phyloP scores from a whole-genome alignment of 2,113 vertebrate genomes.

The Anas platyrhynchos region DNA sequence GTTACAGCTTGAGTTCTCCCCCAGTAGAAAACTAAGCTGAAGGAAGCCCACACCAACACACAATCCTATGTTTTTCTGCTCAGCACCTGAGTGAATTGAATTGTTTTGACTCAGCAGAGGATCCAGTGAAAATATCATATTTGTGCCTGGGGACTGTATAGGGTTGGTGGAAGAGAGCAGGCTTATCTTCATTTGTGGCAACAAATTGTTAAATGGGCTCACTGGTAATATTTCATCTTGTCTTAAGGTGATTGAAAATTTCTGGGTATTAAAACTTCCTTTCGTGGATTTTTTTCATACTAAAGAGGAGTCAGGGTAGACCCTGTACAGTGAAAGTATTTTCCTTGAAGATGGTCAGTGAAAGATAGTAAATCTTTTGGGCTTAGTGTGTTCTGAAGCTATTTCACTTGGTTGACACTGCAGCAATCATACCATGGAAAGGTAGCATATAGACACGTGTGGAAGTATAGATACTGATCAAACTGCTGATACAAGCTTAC shows the following conservation, averaged over 20 bases:
- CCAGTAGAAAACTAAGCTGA: neutral
- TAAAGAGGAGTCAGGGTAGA: neutral
- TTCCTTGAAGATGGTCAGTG: neutral
- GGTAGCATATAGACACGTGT: accelerated
- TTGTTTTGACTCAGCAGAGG: neutral
- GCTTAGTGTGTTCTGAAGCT: neutral
- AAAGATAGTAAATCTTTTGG: neutral
- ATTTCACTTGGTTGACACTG: accelerated
- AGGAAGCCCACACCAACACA: neutral
- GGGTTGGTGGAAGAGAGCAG: neutral
- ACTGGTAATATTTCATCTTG: neutral
- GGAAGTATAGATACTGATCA: neutral
- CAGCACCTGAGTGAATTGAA: neutral
- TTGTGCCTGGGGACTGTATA: neutral
- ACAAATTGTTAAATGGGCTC: neutral
- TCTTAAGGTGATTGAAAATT: neutral
- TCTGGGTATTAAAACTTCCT: neutral
- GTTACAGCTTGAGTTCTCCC: neutral
- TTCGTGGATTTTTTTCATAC: neutral
- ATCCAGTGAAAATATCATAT: neutral
- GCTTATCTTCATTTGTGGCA: neutral
- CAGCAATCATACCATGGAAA: neutral
- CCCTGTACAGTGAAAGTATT: neutral
- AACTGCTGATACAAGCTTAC: neutral
- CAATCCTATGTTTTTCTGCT: accelerated